Base-by-base conservation (phyloP, 2,113 vertebrate genomes). In the Proterorhinus semilunaris region DNA sequence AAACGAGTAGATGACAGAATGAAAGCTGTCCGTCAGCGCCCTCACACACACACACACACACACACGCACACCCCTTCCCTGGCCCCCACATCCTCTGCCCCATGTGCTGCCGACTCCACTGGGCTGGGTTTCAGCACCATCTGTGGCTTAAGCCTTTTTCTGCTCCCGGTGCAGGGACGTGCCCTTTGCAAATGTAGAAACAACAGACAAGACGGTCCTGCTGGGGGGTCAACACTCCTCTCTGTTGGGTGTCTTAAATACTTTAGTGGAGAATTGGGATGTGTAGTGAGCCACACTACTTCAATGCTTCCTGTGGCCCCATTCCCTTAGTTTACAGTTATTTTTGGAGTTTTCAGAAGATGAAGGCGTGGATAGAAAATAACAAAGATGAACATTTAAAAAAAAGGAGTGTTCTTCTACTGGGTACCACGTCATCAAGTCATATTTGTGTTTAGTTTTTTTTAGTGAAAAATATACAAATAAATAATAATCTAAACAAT, bases 1-100 rank as follows among this genome's bases (percentile, higher is more conserved):
- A 84, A 91, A 88, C 62, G 73, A 85, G 74, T 52, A 64, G 86
- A 75, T 90, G 91, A 92, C 89, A 90, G 91, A 87, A 44, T 80
- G 89, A 92, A 89, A 84, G 80, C 75, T 74, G 69, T 91, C 90
- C 83, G 78, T 93, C 91, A 92, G 83, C 90, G 62, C 80, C 81
- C 65, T 51, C 44, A 12, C 70, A 82, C 74, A 62, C 75, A 36
- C 27, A 36, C 27, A 27, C 27, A 27, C 27, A 27, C 27, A 27
- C 27, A 27, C 27, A 27, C 66, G 62, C 48, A 42, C 62, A 58
- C 49, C 62, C 50, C 61, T 63, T 65, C 66, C 64, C 67, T n/a
- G 7, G 7, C 16, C 50, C 36, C 52, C 67, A 11, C 68, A 4
- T 50, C 69, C 58, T 54, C 63, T 66, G 53, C 10, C 16, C 65